These are phyloP conservation scores for Threskiornis aethiopicus DNA, from an alignment of 2,797 vertebrate genomes.

Conservation along the genomic window DNA sequence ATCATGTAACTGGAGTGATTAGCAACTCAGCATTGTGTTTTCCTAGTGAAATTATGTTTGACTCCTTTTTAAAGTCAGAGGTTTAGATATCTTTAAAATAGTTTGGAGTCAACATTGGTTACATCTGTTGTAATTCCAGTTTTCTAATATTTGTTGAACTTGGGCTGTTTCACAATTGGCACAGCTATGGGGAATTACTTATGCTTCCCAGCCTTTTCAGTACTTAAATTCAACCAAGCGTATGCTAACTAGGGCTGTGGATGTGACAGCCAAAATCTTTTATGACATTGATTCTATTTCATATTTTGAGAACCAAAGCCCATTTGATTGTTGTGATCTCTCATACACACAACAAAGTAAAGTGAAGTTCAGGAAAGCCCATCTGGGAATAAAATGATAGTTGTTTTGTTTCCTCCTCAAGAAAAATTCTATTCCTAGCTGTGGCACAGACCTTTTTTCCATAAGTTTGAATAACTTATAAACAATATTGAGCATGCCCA, in stretches of 20 bases:
- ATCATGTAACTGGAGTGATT: not conserved
- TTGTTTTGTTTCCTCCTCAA: not conserved
- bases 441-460: not conserved
- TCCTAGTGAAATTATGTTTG: not conserved
- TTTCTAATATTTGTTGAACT: not conserved
- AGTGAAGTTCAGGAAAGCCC: not conserved
- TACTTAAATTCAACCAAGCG: not conserved
- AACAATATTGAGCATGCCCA: not conserved
- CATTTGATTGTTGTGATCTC: not conserved
- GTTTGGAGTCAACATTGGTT: not conserved
- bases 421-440: accelerated
- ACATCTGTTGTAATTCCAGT: not conserved
- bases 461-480: not conserved
- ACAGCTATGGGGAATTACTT: not conserved
- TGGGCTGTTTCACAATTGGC: not conserved
- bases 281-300: not conserved
- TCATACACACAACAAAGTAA: not conserved
- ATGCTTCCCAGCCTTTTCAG: not conserved
- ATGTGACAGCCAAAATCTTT: not conserved
- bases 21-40: not conserved
- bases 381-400: not conserved
- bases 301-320: not conserved
- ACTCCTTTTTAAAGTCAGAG: not conserved
- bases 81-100: not conserved
- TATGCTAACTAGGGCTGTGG: not conserved